phyloP scores from a whole-genome alignment of 2,113 vertebrate species.

The Oreochromis niloticus region DNA sequence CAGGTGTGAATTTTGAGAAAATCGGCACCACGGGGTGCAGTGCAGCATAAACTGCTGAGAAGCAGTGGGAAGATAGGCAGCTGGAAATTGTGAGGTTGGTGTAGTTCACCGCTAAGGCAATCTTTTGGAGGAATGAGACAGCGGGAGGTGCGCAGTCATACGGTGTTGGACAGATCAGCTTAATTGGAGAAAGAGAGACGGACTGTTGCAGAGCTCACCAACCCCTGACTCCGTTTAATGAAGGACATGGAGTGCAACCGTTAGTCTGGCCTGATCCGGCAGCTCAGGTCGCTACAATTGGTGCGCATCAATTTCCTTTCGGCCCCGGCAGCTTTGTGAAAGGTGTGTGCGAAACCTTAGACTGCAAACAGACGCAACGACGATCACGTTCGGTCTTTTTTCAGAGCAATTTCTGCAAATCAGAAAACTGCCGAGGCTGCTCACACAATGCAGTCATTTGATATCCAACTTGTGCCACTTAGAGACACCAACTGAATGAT shows the following conservation, averaged over 20 bases:
- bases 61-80: slow-evolving; percentile 4
- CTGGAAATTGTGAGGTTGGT: slow-evolving; percentile 39
- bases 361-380: neutral
- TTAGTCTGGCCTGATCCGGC: neutral
- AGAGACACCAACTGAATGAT: neutral
- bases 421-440: neutral
- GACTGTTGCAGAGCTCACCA: slow-evolving; percentile 26
- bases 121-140: slow-evolving; percentile 39
- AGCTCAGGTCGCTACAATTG: neutral
- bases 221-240: slow-evolving; percentile 23
- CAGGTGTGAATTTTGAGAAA: slow-evolving; percentile 1
- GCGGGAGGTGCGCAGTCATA: slow-evolving; percentile 37
- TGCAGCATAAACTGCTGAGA: slow-evolving; percentile 1
- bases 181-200: slow-evolving; percentile 58
- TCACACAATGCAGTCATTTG: neutral
- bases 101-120: slow-evolving; percentile 28
- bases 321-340: neutral
- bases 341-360: neutral
- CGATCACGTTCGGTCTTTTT: neutral
- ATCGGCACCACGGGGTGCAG: neutral
- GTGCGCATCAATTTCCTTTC: neutral
- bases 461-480: neutral
- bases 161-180: slow-evolving; percentile 34
- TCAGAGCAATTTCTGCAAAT: neutral
- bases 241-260: slow-evolving; percentile 21